Evolutionary conservation across 2,888 invertebrate genomes (phyloP).

Genomic region (Cantharis lateralis): DNA sequence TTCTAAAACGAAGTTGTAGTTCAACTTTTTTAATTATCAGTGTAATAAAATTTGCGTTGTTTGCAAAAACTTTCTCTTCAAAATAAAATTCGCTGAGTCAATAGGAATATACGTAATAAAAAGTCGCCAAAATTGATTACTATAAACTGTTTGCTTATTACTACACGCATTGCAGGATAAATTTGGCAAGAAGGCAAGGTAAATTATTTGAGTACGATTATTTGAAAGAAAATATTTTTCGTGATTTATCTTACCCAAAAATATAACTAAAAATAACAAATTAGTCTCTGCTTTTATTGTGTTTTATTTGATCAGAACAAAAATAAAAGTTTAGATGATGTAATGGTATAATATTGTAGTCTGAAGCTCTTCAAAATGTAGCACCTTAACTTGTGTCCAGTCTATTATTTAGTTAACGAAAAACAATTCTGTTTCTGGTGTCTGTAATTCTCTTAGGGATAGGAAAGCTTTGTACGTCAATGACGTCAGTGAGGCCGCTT

Average conservation of each 20-base stretch:
- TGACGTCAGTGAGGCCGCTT: constrained; percentile 31
- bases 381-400: constrained; percentile 18
- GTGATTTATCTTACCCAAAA: background rate
- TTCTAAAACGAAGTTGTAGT: constrained; percentile 38
- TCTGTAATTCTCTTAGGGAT: constrained; percentile 35
- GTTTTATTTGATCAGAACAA: background rate
- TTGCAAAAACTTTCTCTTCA: constrained; percentile 8
- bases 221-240: background rate
- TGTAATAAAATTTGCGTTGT: constrained; percentile 14
- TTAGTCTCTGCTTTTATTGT: background rate
- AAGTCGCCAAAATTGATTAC: constrained; percentile 1
- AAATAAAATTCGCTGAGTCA: background rate
- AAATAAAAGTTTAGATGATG: background rate
- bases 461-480: constrained; percentile 26
- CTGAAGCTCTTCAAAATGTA: constrained; percentile 13
- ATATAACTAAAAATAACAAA: background rate
- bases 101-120: constrained; percentile 3
- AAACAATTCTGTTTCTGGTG: constrained; percentile 38
- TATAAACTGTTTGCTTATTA: background rate
- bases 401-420: constrained; percentile 36
- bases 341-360: background rate
- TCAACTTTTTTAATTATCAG: constrained; percentile 43
- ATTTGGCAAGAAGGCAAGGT: background rate
- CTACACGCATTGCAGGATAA: background rate
- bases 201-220: background rate